Base-by-base conservation (phyloP, 2,797 vertebrate genomes). In the Channa striata region DNA sequence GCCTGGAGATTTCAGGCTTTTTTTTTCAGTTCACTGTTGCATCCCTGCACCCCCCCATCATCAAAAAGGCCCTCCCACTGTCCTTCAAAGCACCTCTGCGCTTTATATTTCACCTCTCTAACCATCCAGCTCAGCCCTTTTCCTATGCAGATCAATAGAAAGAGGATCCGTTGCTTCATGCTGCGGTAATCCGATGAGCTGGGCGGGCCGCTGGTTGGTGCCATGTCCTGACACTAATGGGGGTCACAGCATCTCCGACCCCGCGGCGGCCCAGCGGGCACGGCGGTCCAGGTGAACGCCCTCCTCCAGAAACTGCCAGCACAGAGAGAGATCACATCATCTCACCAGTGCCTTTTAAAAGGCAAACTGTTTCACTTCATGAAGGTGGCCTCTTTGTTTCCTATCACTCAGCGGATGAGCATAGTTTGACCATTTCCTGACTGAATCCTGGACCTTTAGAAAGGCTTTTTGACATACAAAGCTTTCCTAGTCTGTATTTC, bases 141-240 rank as follows among this genome's bases (percentile, higher is more conserved):
- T 93, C 92, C 91, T 89, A 79, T 92, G 80, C 79, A 75, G 91
- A 94, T 95, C 92, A 90, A 94, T 95, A 83, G 90, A 93, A 93
- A 95, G 77, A 81, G 89, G 92, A 95, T 94, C 92, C 72, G 39
- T 37, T 67, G 79, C 88, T 85, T 84, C 77, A 82, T 86, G 85
- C 74, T 76, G 79, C 71, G 85, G 92, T 89, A 94, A 93, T 85
- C 73, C 48, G 92, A 95, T 78, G 84, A 91, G 75, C 48, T 37
- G 78, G 80, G 80, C 77, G 78, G 86, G 78, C 78, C 60, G 60
- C 77, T 72, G 74, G 73, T 84, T 91, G 89, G 86, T 91, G 91
- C 87, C 82, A 85, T 56, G 77, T 89, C 76, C 86, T 76, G 79
- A 81, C 84, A 86, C 85, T 83, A 89, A 89, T 68, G 62, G 59